Evolutionary conservation across 2,797 vertebrate genomes (phyloP), one percentile per base, ranked within the genome.

Genomic region (Lagorchestes hirsutus): DNA sequence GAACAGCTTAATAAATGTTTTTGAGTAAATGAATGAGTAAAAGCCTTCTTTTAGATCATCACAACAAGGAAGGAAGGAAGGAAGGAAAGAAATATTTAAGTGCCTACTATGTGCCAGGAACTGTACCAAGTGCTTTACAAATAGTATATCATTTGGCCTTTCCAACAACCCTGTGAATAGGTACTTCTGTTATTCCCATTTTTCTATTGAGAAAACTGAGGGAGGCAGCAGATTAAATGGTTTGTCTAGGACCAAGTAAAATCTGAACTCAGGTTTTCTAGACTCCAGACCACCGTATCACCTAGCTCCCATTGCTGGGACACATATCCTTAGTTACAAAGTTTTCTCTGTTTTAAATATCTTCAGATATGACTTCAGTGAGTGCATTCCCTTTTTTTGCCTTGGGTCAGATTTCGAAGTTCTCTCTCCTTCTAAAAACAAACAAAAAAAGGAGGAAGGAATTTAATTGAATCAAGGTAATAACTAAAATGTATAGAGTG

Each of bases 291-390:
- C 22, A 24, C 40, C 46, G n/a, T 24, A 82, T 40, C 18, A 27
- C 11, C n/a, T 46, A 40, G 22, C 67, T 82, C 1, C 18, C 18
- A 46, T 74, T n/a, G 22, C 16, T 82, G n/a, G n/a, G 67, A 82
- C 34, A 24, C n/a, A 24, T 82, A 82, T 82, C 18, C 67, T 40
- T 18, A 46, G 46, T 46, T 40, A 46, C 67, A 82, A 82, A 82
- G 16, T 97, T 97, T 94, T 93, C 96, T 97, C 74, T 18, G 93
- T 91, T 94, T 59, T 62, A 95, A 96, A 95, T 95, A 97, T 95
- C 56, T 96, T 95, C 93, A 8, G 5, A 62, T 96, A 90, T 91
- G 93, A 95, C 95, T 97, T 96, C 94, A 46, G 55, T 55, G 58
- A 96, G 46, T 67, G 59, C 54, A 93, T 29, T 54, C 14, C 67